Conservation (phyloP, 2,888 invertebrate species). For the Eutolmus rufibarbis region DNA sequence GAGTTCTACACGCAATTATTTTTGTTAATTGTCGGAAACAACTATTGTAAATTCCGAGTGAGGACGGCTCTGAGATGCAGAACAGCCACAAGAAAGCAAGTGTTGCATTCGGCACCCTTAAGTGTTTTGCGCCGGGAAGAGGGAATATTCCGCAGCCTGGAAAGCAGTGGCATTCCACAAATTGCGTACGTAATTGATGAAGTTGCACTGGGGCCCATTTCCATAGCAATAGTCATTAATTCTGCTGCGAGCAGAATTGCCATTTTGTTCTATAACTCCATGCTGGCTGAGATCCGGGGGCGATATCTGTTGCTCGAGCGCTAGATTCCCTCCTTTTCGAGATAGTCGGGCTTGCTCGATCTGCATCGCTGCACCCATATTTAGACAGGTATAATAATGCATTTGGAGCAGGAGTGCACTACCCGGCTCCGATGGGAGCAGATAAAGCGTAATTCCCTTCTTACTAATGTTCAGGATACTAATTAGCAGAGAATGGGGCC, state of each 20-base stretch:
- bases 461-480: constrained; percentile 5
- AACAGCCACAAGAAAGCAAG: not conserved
- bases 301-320: not conserved
- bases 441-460: not conserved
- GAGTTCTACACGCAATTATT: not conserved
- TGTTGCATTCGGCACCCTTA: not conserved
- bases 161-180: not conserved
- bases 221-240: not conserved
- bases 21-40: not conserved
- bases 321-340: not conserved
- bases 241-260: not conserved
- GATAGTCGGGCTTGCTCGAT: not conserved
- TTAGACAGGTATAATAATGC: not conserved
- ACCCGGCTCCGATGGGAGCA: not conserved
- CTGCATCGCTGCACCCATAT: not conserved
- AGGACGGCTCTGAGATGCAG: not conserved
- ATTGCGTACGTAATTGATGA: not conserved
- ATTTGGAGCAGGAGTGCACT: not conserved
- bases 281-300: not conserved
- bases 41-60: not conserved
- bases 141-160: not conserved
- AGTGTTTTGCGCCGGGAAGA: not conserved
- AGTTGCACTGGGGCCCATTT: constrained; percentile 5
- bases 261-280: constrained; percentile 3
- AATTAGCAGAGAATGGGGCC: not conserved